phyloP scores from a whole-genome alignment of 2,113 vertebrate species.

The Daboia siamensis region DNA sequence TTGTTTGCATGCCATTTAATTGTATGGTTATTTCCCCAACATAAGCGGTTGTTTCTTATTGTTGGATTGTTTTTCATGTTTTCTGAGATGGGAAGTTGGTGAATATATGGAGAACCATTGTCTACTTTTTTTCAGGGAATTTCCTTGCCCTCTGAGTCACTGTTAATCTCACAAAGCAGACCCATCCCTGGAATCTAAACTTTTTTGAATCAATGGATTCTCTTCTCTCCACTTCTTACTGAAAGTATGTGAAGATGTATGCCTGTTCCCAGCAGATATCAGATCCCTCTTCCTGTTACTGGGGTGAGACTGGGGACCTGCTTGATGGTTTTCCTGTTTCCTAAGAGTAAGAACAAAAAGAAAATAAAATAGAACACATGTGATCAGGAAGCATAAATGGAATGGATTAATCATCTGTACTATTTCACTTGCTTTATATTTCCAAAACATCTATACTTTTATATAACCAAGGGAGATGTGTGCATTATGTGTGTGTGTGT shows the following conservation, averaged over 20 bases:
- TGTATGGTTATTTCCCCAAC: neutral
- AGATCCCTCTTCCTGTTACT: neutral
- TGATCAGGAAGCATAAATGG: constrained; percentile 23
- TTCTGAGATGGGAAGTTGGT: neutral
- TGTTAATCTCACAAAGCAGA: neutral
- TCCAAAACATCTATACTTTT: neutral
- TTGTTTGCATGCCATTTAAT: neutral
- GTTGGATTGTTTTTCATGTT: neutral
- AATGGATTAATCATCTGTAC: neutral
- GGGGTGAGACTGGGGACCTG: neutral
- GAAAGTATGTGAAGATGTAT: rapidly evolving
- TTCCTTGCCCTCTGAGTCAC: neutral
- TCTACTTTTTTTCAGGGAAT: neutral
- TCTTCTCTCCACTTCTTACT: neutral
- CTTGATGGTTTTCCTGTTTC: constrained; percentile 38
- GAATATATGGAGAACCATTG: neutral
- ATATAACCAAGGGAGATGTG: neutral
- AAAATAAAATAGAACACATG: neutral
- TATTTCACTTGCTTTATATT: neutral
- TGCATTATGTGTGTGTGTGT: neutral
- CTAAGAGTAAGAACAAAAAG: neutral
- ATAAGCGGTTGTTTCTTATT: neutral
- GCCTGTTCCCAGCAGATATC: rapidly evolving
- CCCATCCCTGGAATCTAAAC: neutral
- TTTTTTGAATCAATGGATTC: neutral